Percentiles rank a stretch among this genome's conserved stretches.
Conservation (phyloP, 2,888 invertebrate species). For the Reticulitermes lucifugus region DNA sequence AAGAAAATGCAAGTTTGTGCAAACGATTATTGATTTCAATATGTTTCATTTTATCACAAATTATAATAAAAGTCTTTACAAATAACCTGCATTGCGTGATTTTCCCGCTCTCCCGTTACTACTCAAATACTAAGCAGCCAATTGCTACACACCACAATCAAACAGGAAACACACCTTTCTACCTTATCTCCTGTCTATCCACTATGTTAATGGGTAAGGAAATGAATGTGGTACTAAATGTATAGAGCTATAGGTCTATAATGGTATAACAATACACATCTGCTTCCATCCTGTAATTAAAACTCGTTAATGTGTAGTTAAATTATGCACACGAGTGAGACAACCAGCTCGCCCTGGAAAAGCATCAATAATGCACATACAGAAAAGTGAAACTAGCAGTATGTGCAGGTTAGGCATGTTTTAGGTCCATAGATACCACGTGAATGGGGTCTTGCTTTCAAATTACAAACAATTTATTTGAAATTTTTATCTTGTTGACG, state of each 20-base stretch:
- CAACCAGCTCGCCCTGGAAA: neutral
- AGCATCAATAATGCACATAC: neutral
- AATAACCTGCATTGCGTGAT: too few relatives aligned
- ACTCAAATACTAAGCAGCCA: neutral
- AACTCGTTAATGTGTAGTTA: conserved; percentile 9
- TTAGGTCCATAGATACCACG: neutral
- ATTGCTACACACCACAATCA: neutral
- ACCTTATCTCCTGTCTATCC: neutral
- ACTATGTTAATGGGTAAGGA: neutral
- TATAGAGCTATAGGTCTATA: neutral
- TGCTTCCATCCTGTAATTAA: conserved; percentile 25
- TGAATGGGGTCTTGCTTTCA: too few relatives aligned
- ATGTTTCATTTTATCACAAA: too few relatives aligned
- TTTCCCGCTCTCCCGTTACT: too few relatives aligned
- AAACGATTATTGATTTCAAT: too few relatives aligned
- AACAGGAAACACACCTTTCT: neutral
- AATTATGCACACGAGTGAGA: neutral
- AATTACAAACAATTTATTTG: too few relatives aligned
- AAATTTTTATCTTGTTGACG: too few relatives aligned
- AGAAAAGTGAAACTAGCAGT: neutral
- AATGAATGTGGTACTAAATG: neutral
- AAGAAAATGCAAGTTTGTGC: too few relatives aligned
- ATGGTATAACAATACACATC: conserved; percentile 25
- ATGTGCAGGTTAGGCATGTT: neutral
- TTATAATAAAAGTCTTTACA: too few relatives aligned